These are phyloP conservation scores for Hyposoter dolosus DNA, from an alignment of 2,888 invertebrate genomes.

Conservation along the genomic window DNA sequence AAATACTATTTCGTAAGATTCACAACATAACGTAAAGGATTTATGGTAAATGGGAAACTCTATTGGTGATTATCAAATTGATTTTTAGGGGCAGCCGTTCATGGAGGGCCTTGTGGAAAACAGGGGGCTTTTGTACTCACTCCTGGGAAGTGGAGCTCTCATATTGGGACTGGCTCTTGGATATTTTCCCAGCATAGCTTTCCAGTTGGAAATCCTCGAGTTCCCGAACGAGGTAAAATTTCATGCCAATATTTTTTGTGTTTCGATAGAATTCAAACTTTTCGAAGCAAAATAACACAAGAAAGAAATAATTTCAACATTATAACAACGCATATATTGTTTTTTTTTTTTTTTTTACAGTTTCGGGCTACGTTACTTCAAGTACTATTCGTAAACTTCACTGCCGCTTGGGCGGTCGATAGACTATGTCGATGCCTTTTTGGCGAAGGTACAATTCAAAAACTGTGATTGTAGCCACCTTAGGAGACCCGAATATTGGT, in stretches of 20 bases:
- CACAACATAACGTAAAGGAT: background rate
- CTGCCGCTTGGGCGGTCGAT: conserved; percentile 94
- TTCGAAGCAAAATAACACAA: background rate
- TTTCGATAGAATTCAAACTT: background rate
- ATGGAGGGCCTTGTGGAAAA: conserved; percentile 99
- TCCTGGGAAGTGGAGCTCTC: conserved; percentile 92
- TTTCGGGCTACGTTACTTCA: conserved; percentile 94
- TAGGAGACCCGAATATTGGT: conserved; percentile 19
- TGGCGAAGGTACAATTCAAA: conserved; percentile 90
- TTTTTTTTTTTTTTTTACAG: conserved; percentile 87
- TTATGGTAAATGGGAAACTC: background rate
- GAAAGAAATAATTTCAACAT: background rate
- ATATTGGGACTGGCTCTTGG: conserved; percentile 95
- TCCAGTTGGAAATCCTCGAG: conserved; percentile 97
- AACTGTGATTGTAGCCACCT: conserved; percentile 79
- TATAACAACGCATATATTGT: background rate
- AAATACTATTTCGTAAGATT: conserved; percentile 70
- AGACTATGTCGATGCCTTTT: conserved; percentile 93
- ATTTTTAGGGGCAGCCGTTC: conserved; percentile 95
- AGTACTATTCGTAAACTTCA: conserved; percentile 94
- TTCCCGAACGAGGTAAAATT: conserved; percentile 94
- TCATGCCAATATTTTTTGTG: background rate
- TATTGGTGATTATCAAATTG: background rate
- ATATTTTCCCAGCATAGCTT: conserved; percentile 92
- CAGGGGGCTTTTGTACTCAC: conserved; percentile 95